These are phyloP conservation scores for Mergus octosetaceus DNA, from an alignment of 2,797 vertebrate species.

Conservation along the genomic window DNA sequence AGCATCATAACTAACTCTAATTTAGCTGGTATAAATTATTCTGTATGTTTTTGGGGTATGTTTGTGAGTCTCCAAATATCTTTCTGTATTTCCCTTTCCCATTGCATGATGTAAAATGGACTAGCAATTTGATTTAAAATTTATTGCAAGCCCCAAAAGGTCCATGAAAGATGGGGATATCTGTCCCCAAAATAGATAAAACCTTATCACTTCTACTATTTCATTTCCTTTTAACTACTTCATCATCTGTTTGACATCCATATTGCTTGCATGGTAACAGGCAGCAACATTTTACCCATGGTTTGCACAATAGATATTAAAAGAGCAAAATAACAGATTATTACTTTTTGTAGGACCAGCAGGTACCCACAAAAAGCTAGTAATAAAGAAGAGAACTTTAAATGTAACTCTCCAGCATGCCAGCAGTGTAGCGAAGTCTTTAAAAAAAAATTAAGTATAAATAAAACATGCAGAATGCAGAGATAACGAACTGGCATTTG, in stretches of 20 bases:
- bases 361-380: background rate
- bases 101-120: background rate
- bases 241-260: background rate
- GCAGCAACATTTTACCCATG: background rate
- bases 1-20: background rate
- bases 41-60: rapidly evolving
- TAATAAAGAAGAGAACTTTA: background rate
- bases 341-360: background rate
- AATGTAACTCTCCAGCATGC: rapidly evolving
- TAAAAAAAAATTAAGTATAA: background rate
- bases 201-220: background rate
- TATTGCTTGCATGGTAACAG: background rate
- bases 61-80: background rate
- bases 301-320: background rate
- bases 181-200: background rate
- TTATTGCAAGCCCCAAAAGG: background rate
- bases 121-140: background rate
- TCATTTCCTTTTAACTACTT: background rate
- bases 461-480: background rate
- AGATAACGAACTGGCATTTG: background rate
- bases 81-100: background rate
- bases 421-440: rapidly evolving
- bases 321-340: background rate
- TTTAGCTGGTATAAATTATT: background rate
- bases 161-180: background rate